Base-by-base conservation (phyloP, 2,113 vertebrate genomes). In the Pitta sordida region DNA sequence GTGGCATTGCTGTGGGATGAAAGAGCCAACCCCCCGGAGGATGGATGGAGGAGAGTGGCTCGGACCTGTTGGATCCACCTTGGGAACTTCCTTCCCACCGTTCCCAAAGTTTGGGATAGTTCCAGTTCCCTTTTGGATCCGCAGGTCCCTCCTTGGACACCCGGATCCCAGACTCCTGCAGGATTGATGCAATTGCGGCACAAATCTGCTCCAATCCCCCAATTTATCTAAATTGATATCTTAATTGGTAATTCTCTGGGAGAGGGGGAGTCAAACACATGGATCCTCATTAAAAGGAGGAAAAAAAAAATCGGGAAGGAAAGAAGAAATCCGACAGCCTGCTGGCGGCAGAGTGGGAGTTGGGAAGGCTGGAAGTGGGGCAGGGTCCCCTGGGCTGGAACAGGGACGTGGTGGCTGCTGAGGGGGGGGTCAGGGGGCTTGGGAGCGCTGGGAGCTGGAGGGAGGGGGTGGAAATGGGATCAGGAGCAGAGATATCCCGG, bases 401-500 rank as follows among this genome's bases (percentile, higher is more conserved):
- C 11, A 3, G 65, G 56, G 77, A 1, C 1, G 1, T 1, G 7
- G 3, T 6, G 8, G 30, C 48, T 48, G 48, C 22, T 2, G 17
- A 43, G 43, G 23, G 14, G 23, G 14, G 7, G 43, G 22, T 19
- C 7, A 0, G 1, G 21, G 34, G 34, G 0, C 15, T 32, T 12
- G n/a, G 78, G 59, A 22, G 27, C 3, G 0, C 58, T 3, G 11
- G 53, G 48, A 68, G 19, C 6, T 0, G 14, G 30, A 29, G 34
- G 58, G 34, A 77, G 49, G 43, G 19, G 5, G 29, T 63, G 52
- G 73, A 4, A 51, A 13, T 14, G 49, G 78, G 17, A 8, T 5
- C 0, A 0, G 82, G 48, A 67, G 2, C 0, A 0, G 53, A 29
- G 15, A 22, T 10, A 11, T 52, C 65, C 55, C 4, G 0, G 37